Percentiles rank a stretch among this genome's conserved stretches.
Conservation (phyloP, 2,113 vertebrate genomes). For the Anseranas semipalmata region DNA sequence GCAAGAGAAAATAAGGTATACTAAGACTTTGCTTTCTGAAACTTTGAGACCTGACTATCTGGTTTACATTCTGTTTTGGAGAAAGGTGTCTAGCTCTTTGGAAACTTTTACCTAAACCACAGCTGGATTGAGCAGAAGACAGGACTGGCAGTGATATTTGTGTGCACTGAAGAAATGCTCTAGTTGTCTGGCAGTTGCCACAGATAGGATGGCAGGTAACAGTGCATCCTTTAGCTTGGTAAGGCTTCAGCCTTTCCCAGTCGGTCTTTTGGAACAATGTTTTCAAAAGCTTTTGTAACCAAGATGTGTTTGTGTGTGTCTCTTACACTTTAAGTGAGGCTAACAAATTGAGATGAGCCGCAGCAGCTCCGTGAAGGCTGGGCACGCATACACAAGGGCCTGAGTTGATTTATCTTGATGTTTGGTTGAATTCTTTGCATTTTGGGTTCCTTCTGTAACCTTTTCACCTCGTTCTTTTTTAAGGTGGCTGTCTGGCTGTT, state of each 20-base stretch:
- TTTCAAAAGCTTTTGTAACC: not conserved
- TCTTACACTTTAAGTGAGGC: slow-evolving; percentile 10
- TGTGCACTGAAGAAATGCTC: not conserved
- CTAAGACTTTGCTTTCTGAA: not conserved
- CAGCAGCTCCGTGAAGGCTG: slow-evolving; percentile 33
- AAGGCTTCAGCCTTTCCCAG: not conserved
- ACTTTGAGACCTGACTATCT: not conserved
- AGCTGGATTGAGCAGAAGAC: not conserved
- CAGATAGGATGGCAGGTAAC: not conserved
- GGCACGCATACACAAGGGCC: slow-evolving; percentile 22
- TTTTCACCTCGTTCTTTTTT: slow-evolving; percentile 81
- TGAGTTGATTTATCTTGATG: slow-evolving; percentile 81
- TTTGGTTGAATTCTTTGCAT: slow-evolving; percentile 80
- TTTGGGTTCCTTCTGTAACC: slow-evolving; percentile 81
- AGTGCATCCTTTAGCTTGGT: not conserved
- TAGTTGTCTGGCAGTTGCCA: not conserved
- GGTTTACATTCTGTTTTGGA: not conserved
- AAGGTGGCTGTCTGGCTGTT: slow-evolving; percentile 81
- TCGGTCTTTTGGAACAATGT: not conserved
- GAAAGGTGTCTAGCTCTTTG: not conserved
- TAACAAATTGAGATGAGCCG: slow-evolving; percentile 52
- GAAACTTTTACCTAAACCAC: not conserved
- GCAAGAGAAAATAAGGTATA: not conserved
- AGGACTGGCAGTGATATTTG: not conserved
- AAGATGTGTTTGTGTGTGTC: not conserved